Conservation (phyloP, 2,888 invertebrate species). For the Coronaproctus castanopsis region DNA sequence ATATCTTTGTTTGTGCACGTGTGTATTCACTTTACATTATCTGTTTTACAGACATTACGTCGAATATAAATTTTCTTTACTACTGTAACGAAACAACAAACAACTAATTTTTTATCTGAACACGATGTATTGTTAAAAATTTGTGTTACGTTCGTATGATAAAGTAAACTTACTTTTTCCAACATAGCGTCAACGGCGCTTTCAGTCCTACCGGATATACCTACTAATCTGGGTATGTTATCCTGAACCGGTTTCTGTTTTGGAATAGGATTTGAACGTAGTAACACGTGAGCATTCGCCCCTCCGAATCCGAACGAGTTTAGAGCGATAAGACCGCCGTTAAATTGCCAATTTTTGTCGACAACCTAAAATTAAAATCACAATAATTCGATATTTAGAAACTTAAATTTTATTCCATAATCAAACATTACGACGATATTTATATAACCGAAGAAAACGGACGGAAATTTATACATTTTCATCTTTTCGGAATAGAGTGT, state of each 20-base stretch:
- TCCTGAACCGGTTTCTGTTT: conserved; percentile 36
- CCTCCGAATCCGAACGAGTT: conserved; percentile 99
- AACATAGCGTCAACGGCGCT: conserved; percentile 48
- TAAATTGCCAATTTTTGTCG: conserved; percentile 57
- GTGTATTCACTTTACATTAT: no score
- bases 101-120: no score
- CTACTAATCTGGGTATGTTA: conserved; percentile 42
- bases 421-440: background rate
- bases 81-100: no score
- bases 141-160: no score
- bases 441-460: background rate
- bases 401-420: no score
- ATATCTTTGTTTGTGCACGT: no score
- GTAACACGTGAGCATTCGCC: conserved; percentile 77
- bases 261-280: conserved; percentile 56
- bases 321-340: conserved; percentile 75
- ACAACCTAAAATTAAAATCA: conserved; percentile 40
- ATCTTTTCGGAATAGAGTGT: no score
- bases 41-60: no score
- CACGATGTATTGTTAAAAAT: no score
- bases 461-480: no score
- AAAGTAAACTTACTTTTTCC: conserved; percentile 35
- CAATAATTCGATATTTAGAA: no score
- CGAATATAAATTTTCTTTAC: no score
- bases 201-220: conserved; percentile 69